These are phyloP conservation scores for Lepidurus arcticus DNA, from an alignment of 1,140 invertebrate genomes.

Conservation along the genomic window DNA sequence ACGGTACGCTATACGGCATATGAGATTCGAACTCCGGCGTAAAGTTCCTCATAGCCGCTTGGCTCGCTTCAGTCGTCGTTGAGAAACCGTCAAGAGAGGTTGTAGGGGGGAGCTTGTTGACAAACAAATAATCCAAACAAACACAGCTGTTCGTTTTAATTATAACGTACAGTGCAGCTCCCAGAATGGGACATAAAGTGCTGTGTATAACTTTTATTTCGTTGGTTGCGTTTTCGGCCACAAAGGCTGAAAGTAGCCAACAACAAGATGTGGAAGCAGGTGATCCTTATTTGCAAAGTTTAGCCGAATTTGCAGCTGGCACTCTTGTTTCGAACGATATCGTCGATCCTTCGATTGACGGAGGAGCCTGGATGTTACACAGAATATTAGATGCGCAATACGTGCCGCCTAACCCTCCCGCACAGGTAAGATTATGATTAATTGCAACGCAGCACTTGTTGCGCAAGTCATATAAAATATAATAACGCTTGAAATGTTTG, in stretches of 20 bases:
- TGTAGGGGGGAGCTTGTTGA: neutral
- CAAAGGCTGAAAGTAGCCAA: neutral
- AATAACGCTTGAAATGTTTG: too few species aligned
- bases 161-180: neutral
- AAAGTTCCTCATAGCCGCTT: neutral
- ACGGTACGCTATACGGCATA: neutral
- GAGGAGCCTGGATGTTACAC: slow-evolving; percentile 18
- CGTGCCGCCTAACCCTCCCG: slow-evolving; percentile 2
- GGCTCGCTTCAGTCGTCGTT: neutral
- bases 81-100: neutral
- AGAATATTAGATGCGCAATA: slow-evolving; percentile 28
- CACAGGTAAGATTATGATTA: neutral
- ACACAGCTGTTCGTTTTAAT: neutral
- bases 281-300: slow-evolving; percentile 11
- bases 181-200: neutral
- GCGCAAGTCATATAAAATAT: neutral
- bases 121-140: neutral
- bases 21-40: neutral
- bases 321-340: slow-evolving; percentile 18
- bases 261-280: slow-evolving; percentile 22
- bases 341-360: neutral
- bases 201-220: neutral
- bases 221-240: neutral
- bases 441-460: neutral
- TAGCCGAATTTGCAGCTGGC: slow-evolving; percentile 23